Evolutionary conservation across 1,140 invertebrate species (phyloP), one percentile per base, ranked within the genome.

Genomic region (Eumaeus atala): DNA sequence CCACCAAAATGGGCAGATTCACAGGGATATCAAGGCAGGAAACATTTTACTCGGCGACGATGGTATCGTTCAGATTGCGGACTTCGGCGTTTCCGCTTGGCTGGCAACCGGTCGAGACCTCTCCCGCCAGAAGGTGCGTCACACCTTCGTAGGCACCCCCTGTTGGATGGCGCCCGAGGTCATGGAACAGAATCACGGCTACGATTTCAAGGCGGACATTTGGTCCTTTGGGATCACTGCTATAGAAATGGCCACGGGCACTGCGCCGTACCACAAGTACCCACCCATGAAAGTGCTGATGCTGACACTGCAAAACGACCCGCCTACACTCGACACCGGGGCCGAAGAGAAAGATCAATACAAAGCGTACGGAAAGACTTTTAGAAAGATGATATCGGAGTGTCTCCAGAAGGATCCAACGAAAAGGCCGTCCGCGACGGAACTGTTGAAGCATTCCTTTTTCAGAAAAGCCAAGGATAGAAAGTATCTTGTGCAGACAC

Each of bases 131-230:
- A 97, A 98, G 86, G 96, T 98, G 9, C 90, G 97, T 11, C 97
- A 99, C 74, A 99, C 97, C 0, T 99, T 99, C 89, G 97, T 99
- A 6, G 97, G 97, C 14, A 99, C 97, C 7, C 97, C 98, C 0
- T 99, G 98, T 86, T 99, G 97, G 97, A 99, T 99, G 98, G 98
- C 98, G 16, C 98, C 98, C 12, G 98, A 99, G 90, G 97, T 99
- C 56, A 99, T 99, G 97, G 97, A 99, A 88, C 97, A 98, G 92
- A 97, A 99, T 77, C 97, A 97, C 81, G 98, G 98, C 0, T 99
- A 99, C 81, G 98, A 99, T 80, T 99, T 98, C 85, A 99, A 99
- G 87, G 98, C 98, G 1, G 98, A 99, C 78, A 99, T 99, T 64
- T 99, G 98, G 98, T 98, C 97, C 35, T 95, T 99, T 84, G 98